These are phyloP conservation scores for Gryllus longicercus DNA, from an alignment of 2,888 invertebrate species.

Conservation along the genomic window DNA sequence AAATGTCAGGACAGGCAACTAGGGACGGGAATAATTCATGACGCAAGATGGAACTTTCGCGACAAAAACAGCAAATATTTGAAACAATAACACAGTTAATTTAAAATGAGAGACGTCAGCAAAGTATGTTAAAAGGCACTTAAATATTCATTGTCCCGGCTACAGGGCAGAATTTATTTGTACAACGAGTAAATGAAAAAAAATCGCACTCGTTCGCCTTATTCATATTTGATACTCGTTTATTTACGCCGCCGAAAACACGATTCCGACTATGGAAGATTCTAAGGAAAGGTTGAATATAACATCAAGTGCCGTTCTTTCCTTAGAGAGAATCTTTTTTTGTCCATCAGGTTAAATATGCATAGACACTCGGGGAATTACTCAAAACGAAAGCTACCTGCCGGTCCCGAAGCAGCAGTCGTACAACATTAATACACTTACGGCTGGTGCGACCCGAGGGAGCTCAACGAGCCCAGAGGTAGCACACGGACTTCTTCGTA, in stretches of 20 bases:
- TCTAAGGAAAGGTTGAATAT: too few species aligned
- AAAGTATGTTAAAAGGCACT: slow-evolving; percentile 17
- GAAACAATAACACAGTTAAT: slow-evolving; percentile 6
- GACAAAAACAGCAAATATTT: slow-evolving; percentile 9
- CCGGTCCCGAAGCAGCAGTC: too few species aligned
- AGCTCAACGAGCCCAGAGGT: too few species aligned
- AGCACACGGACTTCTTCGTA: too few species aligned
- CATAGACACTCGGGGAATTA: too few species aligned
- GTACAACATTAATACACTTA: too few species aligned
- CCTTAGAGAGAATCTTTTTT: too few species aligned
- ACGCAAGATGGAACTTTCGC: slow-evolving; percentile 17
- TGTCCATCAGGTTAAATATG: too few species aligned
- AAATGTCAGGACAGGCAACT: background rate
- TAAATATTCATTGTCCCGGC: background rate
- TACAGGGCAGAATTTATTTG: background rate
- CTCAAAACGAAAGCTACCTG: too few species aligned
- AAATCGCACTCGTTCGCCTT: background rate
- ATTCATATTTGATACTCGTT: background rate
- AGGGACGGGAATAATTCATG: background rate
- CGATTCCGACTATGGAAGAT: too few species aligned
- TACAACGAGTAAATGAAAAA: background rate
- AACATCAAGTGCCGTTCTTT: too few species aligned
- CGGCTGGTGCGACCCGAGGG: too few species aligned
- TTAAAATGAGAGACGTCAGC: background rate
- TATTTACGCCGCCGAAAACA: background rate